Evolutionary conservation across 1,140 invertebrate genomes (phyloP), one percentile per base, ranked within the genome.

Genomic region (Macrobrachium rosenbergii): DNA sequence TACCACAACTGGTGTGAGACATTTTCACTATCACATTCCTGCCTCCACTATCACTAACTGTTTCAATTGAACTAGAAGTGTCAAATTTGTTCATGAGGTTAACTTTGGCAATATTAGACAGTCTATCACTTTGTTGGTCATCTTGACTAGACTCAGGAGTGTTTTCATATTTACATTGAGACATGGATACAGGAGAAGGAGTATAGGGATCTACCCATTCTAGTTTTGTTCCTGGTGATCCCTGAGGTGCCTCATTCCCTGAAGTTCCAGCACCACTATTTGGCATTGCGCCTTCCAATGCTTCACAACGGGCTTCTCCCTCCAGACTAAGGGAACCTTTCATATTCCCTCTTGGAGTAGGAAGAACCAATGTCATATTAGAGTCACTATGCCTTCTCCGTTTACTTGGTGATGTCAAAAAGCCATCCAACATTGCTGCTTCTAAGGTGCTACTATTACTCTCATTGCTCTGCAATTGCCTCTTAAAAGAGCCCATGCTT

Each of bases 281-380:
- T 72, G 87, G 62, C 14, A 64, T 28, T 58, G 63, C 77, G n/a
- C 64, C 76, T 76, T 72, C 83, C 23, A 60, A 16, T 58, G 81
- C 72, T 76, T 88, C 86, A 81, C 87, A 87, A 28, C 87, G 76
- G 5, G 89, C 76, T 72, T 89, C 89, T 37, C 89, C 86, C 52
- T 89, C 89, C 62, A 89, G 82, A 60, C 89, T 89, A 16, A 89
- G 79, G 2, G 89, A 89, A 16, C 89, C 89, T 69, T 89, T 89
- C 82, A 89, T 89, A 58, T 89, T 89, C 21, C 85, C 89, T 11
- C 89, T 63, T 12, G 89, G 89, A n/a, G 89, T 88, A 12, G 89
- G 89, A 43, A 89, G 82, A 2, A 88, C 86, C 45, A 89, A 60
- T 17, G 89, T 88, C 89, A 89, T 85, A 63, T 89, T 88, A 67